Conservation (phyloP, 2,797 vertebrate species). For the Sebastes diaconus region DNA sequence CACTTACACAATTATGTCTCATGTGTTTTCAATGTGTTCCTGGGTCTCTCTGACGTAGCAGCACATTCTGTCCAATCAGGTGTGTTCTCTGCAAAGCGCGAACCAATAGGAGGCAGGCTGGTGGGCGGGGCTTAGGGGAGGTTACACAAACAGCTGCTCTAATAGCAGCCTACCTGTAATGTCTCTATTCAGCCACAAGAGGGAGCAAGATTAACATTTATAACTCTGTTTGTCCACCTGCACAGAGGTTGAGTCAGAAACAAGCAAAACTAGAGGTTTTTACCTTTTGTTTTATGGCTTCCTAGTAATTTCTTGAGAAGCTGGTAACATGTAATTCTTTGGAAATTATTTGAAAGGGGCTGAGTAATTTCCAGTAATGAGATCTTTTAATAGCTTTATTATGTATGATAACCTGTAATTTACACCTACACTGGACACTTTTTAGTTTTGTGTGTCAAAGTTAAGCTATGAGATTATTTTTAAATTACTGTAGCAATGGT, state of each 20-base stretch:
- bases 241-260: background rate
- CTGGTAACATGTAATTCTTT: background rate
- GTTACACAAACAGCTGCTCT: slow-evolving; percentile 25
- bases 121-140: slow-evolving; percentile 17
- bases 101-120: slow-evolving; percentile 40
- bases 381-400: background rate
- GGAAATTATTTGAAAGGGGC: background rate
- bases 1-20: slow-evolving; percentile 21
- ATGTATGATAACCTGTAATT: background rate
- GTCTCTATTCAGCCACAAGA: slow-evolving; percentile 25
- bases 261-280: background rate
- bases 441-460: background rate
- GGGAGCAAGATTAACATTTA: background rate
- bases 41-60: background rate
- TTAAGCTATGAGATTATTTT: background rate
- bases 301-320: background rate
- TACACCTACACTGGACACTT: background rate
- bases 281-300: background rate
- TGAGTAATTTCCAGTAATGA: background rate
- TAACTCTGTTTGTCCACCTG: background rate
- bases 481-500: background rate
- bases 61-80: slow-evolving; percentile 42
- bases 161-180: background rate
- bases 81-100: fast-evolving
- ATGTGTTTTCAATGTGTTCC: slow-evolving; percentile 6